Evolutionary conservation across 2,888 invertebrate species (phyloP).

Genomic region (Eledone cirrhosa): DNA sequence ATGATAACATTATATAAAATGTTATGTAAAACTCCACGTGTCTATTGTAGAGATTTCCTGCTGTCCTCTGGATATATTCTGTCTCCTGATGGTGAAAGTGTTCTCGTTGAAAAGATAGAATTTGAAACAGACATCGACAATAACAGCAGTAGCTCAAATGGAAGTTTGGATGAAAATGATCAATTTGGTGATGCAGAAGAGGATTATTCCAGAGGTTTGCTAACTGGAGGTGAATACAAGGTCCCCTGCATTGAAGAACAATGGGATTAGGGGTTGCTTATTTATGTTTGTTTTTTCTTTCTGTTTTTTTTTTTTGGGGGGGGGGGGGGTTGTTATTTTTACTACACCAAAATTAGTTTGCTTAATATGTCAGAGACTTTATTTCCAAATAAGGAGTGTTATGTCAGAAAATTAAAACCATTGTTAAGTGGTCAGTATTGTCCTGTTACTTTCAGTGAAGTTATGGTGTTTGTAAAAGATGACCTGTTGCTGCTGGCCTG

Average conservation of each 20-base stretch:
- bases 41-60: neutral
- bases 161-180: neutral
- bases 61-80: neutral
- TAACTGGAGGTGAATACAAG: neutral
- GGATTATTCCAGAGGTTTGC: neutral
- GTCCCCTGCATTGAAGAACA: conserved; percentile 18
- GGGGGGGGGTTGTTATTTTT: too few species aligned
- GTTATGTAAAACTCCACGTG: neutral
- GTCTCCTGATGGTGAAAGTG: neutral
- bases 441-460: too few species aligned
- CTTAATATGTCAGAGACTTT: too few species aligned
- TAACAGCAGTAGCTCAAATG: neutral
- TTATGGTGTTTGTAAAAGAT: too few species aligned
- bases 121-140: neutral
- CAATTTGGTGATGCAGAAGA: conserved; percentile 23
- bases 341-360: too few species aligned
- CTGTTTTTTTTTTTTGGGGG: too few species aligned
- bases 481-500: too few species aligned
- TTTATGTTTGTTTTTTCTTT: too few species aligned
- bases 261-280: neutral
- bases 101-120: conserved; percentile 3
- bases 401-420: too few species aligned
- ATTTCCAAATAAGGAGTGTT: too few species aligned
- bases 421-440: too few species aligned
- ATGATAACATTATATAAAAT: too few species aligned